Base-by-base conservation (phyloP, 2,888 invertebrate species). In the Opisthograptis luteolata region DNA sequence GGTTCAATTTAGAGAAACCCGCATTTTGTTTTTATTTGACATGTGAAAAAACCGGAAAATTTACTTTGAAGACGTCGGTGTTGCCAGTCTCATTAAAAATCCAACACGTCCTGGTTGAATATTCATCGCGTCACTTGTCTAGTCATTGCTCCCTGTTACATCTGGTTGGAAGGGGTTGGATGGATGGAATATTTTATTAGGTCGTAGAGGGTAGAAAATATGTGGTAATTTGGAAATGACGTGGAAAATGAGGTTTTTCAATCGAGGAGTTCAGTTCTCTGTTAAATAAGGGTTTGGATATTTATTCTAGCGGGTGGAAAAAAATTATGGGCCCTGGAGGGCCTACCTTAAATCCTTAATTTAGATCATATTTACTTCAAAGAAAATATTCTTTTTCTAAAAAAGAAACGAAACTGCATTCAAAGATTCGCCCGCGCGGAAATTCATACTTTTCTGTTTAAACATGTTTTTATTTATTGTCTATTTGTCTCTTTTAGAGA, bases 41-140 rank as follows among this genome's bases (percentile, higher is more conserved):
- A 22, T n/a, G 15, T 7, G 20, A 32, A 39, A 42, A 31, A n/a
- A 19, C 25, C 31, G 34, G 22, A 37, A 48, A 34, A 4, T 47
- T 36, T 48, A 49, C 55, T 30, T 31, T 10, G 14, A 49, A 51
- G 36, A 34, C 20, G 30, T 15, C 40, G 30, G 48, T 52, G 54
- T 44, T 42, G 48, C 47, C 52, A 41, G 19, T 58, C 63, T 71
- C 70, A 71, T 72, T 73, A 74, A 66, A 63, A 60, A 67, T 70
- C 44, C 51, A 64, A 55, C 65, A 54, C 65, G 69, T 61, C 46
- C 55, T 53, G 42, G 10, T 41, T 72, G 73, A 76, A 75, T 76
- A 76, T 76, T 75, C 73, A 76, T 68, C 44, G 37, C 48, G 27
- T 44, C 44, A 58, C 64, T 62, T 52, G 63, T 62, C 61, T 62